Evolutionary conservation across 1,140 invertebrate genomes (phyloP).

Genomic region (Trypoxylus dichotomus): DNA sequence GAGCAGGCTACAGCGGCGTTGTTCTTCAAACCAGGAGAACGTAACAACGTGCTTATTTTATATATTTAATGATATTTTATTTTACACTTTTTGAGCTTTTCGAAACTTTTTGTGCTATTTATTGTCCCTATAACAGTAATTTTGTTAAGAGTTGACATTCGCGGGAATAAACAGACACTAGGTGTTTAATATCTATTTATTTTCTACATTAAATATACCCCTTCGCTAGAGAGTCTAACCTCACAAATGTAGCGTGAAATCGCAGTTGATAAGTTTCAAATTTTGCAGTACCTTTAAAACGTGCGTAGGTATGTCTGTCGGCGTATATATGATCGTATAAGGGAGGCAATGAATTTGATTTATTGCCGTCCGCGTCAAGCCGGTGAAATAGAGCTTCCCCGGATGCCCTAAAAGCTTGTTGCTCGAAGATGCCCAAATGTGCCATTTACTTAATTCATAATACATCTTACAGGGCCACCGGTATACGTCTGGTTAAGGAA

Average conservation of each 20-base stretch:
- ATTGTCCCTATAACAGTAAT: no score
- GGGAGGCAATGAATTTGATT: slow-evolving; percentile 32
- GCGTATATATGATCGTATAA: not conserved
- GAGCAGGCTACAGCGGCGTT: no score
- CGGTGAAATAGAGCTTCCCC: slow-evolving; percentile 34
- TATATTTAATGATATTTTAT: no score
- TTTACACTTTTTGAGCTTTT: no score
- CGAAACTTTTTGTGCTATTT: no score
- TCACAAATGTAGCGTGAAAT: not conserved
- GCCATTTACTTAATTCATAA: slow-evolving; percentile 47
- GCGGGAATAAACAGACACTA: no score
- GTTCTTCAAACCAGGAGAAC: no score
- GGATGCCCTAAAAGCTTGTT: slow-evolving; percentile 39
- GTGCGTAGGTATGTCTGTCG: not conserved
- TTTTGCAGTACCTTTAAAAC: not conserved
- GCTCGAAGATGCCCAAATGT: slow-evolving; percentile 43
- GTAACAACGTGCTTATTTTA: no score
- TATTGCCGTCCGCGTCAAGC: slow-evolving; percentile 15
- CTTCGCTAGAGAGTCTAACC: not conserved
- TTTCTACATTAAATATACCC: not conserved
- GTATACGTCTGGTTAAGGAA: slow-evolving; percentile 41
- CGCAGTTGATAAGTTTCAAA: slow-evolving; percentile 1
- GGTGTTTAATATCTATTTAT: no score
- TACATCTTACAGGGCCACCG: slow-evolving; percentile 40
- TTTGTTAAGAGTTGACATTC: no score